Percentiles rank a stretch among this genome's conserved stretches.
These are phyloP conservation scores for Drosophila kuntzei DNA, from an alignment of 2,888 invertebrate genomes.

Conservation along the genomic window DNA sequence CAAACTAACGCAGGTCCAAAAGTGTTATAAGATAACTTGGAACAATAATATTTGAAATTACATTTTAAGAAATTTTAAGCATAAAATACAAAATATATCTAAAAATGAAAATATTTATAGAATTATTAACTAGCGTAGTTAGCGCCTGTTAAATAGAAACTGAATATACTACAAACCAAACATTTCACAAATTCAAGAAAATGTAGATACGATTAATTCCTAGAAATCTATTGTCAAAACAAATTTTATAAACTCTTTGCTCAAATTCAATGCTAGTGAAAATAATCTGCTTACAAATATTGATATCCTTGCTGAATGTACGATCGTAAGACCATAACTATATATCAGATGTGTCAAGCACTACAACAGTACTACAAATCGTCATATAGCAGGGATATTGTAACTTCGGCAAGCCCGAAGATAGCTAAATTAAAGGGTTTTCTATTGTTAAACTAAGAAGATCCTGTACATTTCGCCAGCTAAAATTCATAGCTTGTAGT, in stretches of 20 bases:
- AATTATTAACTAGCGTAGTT: constrained; percentile 56
- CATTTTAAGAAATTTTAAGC: constrained; percentile 73
- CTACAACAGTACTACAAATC: background rate
- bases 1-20: constrained; percentile 76
- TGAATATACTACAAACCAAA: constrained; percentile 12
- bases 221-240: constrained; percentile 35
- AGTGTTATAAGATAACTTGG: constrained; percentile 76
- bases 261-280: constrained; percentile 42
- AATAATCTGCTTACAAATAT: constrained; percentile 18
- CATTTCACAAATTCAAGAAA: constrained; percentile 19
- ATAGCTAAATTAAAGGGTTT: background rate
- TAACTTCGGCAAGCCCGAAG: constrained; percentile 8
- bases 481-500: constrained; percentile 60
- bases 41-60: constrained; percentile 77
- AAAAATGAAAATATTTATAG: constrained; percentile 48
- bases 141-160: constrained; percentile 62
- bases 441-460: constrained; percentile 17
- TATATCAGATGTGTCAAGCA: constrained; percentile 3
- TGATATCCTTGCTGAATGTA: background rate
- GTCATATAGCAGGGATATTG: constrained; percentile 6
- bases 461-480: constrained; percentile 47
- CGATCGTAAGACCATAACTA: constrained; percentile 4
- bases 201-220: constrained; percentile 47
- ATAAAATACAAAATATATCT: constrained; percentile 15
- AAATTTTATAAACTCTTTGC: constrained; percentile 45